Conservation (phyloP, 2,888 invertebrate species). For the Habrosyne pyritoides region DNA sequence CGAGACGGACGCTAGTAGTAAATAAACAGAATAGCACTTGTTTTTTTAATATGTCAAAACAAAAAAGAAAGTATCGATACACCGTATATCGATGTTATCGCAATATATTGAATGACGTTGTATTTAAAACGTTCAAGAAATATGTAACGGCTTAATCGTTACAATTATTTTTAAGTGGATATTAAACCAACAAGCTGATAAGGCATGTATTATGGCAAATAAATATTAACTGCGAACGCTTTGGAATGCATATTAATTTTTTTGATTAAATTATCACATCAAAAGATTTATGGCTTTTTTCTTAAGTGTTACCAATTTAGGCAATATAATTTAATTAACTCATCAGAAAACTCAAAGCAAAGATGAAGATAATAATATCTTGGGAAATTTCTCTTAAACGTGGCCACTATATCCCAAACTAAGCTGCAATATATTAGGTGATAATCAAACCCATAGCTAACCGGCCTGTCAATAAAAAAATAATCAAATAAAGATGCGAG, state of each 20-base stretch:
- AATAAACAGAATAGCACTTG: too few species aligned
- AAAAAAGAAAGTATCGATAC: background rate
- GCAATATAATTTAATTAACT: too few species aligned
- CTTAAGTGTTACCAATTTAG: too few species aligned
- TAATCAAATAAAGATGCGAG: background rate
- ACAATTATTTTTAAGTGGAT: slow-evolving; percentile 9
- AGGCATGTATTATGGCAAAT: background rate
- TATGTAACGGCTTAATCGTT: slow-evolving; percentile 15
- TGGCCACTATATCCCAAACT: too few species aligned
- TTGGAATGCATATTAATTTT: background rate
- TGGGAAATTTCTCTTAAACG: too few species aligned
- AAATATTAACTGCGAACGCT: background rate
- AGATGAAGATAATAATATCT: too few species aligned
- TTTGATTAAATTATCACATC: background rate
- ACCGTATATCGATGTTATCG: background rate
- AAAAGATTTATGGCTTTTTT: background rate
- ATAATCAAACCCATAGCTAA: too few species aligned
- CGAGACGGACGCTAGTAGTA: too few species aligned
- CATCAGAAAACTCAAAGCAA: too few species aligned
- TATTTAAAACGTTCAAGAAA: slow-evolving; percentile 8
- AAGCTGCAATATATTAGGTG: too few species aligned
- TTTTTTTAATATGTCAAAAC: too few species aligned
- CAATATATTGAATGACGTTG: background rate
- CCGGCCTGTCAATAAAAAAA: too few species aligned
- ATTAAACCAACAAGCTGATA: slow-evolving; percentile 17